Evolutionary conservation across 2,888 invertebrate genomes (phyloP).

Genomic region (Eupithecia vulgata): DNA sequence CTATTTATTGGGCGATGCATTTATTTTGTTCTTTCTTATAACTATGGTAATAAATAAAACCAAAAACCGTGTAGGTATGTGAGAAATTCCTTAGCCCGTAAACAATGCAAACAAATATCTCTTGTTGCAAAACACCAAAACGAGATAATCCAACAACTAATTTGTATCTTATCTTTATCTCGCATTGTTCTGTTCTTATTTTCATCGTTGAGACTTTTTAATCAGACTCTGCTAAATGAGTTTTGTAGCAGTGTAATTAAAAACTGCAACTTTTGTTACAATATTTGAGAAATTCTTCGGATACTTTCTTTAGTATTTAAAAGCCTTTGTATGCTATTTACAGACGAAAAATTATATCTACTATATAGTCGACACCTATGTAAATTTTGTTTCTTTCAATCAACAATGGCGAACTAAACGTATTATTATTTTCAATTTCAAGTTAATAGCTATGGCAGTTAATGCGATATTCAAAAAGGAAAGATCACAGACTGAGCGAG

Average conservation of each 20-base stretch:
- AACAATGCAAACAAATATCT: background rate
- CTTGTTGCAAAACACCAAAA: background rate
- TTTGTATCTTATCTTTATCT: slow-evolving; percentile 6
- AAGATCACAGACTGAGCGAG: no score
- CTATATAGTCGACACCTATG: no score
- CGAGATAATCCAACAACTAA: background rate
- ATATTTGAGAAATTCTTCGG: background rate
- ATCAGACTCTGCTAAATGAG: slow-evolving; percentile 38
- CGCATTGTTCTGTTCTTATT: slow-evolving; percentile 35
- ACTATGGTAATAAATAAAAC: no score
- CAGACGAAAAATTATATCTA: no score
- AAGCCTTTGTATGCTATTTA: background rate
- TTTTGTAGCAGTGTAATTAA: slow-evolving; percentile 39
- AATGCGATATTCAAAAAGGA: no score
- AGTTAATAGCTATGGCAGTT: no score
- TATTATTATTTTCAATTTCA: no score
- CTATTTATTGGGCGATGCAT: no score
- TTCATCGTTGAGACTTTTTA: slow-evolving; percentile 39
- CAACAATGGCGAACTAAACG: no score
- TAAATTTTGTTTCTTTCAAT: no score
- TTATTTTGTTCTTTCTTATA: no score
- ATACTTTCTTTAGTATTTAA: background rate
- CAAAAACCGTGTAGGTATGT: background rate
- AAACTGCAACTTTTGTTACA: slow-evolving; percentile 26
- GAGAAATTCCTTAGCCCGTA: background rate